Base-by-base conservation (phyloP, 2,888 invertebrate genomes). In the Disparrhopalites patrizii region DNA sequence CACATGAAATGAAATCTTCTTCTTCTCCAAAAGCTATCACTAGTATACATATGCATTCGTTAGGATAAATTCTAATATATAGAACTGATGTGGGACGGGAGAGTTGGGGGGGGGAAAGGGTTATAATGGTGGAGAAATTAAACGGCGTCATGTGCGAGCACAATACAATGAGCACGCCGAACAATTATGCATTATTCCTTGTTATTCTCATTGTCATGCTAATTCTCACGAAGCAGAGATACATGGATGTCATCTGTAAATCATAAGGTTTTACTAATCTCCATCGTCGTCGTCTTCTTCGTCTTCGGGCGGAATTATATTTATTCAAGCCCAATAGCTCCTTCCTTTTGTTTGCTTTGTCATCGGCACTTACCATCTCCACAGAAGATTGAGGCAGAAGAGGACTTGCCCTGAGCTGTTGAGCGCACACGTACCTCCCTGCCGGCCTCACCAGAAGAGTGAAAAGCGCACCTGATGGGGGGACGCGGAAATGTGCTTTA, bases 221-320 rank as follows among this genome's bases (percentile, higher is more conserved):
- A 43, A 58, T 58, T 58, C 58, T 13, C 28, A 58, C 58, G 43
- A 58, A 58, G 20, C 43, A 58, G n/a, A n/a, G n/a, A n/a, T n/a
- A 10, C 15, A 7, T 15, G 8, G 25, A 47, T 23, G 47, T 47
- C 47, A 47, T 47, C 47, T 47, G 23, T 47, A 47, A 47, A 47
- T 47, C 47, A 47, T 47, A n/a, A n/a, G n/a, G n/a, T 23, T 47
- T 47, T 23, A 20, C 47, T 40, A 20, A 47, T 47, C n/a, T n/a
- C n/a, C n/a, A n/a, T n/a, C n/a, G n/a, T 47, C 47, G 25, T 2
- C 47, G 25, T 47, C 47, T 4, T 47, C 47, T 47, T 23, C 47
- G 23, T 15, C 20, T 8, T 15, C 47, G n/a, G n/a, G n/a, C n/a
- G 23, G 23, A 20, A 23, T 36, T 13, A 10, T 25, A 23, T 20